Evolutionary conservation across 2,797 vertebrate genomes (phyloP), one percentile per base, ranked within the genome.

Genomic region (Acanthornis magna): DNA sequence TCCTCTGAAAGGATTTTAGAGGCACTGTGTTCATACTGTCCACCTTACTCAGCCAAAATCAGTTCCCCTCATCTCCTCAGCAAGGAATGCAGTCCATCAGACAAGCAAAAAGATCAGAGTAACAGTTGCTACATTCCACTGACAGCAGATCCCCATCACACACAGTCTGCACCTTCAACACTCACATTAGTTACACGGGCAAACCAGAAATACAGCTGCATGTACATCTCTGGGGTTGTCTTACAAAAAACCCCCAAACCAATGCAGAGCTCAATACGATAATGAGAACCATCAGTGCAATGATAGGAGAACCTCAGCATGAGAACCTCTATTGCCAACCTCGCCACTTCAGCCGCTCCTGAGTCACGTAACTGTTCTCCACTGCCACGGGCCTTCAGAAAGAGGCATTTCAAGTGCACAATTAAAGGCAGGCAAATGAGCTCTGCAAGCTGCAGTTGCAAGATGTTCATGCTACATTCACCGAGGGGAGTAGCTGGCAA

Each of bases 331-430:
- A 27, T 32, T 72, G 61, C 68, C 34, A 62, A 4, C 30, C 63
- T 93, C 73, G 67, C 74, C 57, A 73, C 74, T 90, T 63, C 60
- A 92, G 71, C 71, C 22, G 54, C 82, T 90, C 71, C 92, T 70
- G 89, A 93, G 88, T 95, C 95, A 93, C 73, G 9, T 88, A 96
- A 97, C 91, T 89, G 82, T 93, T 93, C 88, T 73, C 10, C 0
- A 1, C 75, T 60, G 92, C 94, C 86, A 93, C 54, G n/a, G 75
- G 84, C 84, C 43, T 88, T 36, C 73, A 75, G 86, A 78, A 84
- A 72, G 58, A 88, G 60, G 26, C 63, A 76, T 76, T 90, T 90
- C 67, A 71, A 93, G 71, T 7, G 63, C 62, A 73, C 79, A 62
- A 4, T 94, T 89, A 92, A 57, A 90, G 57, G 80, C 50, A 93